A percentile compares a stretch with the other conserved stretches of the same genome.
Evolutionary conservation across 2,797 vertebrate species (phyloP).

Genomic region (Eospalax fontanierii): DNA sequence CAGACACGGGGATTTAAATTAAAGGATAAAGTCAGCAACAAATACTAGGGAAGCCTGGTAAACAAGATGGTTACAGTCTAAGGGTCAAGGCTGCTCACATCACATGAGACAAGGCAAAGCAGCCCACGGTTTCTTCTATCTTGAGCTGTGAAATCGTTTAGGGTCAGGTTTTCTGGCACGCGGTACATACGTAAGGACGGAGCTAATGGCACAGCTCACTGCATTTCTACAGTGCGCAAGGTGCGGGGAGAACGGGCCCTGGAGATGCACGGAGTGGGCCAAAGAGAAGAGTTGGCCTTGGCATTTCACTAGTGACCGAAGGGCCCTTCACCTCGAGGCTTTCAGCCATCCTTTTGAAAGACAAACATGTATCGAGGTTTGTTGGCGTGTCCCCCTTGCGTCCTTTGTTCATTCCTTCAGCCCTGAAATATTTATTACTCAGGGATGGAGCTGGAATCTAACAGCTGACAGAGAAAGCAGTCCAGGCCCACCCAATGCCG

Average conservation of each 20-base stretch:
- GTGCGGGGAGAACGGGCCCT: neutral
- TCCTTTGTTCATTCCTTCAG: conserved; percentile 15
- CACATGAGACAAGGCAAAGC: neutral
- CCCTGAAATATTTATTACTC: neutral
- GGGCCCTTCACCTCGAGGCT: too few species aligned
- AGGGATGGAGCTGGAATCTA: neutral
- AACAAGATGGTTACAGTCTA: neutral
- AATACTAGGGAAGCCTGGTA: neutral
- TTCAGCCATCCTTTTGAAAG: too few species aligned
- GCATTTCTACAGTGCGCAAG: neutral
- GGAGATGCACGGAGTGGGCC: too few species aligned
- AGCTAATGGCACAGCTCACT: neutral
- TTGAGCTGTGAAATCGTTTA: conserved; percentile 32
- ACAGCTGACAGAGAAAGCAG: neutral
- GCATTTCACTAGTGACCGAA: too few species aligned
- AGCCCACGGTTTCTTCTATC: neutral
- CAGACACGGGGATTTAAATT: neutral
- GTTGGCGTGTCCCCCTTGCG: neutral
- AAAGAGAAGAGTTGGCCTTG: too few species aligned
- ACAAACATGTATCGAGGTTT: neutral
- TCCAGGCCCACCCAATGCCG: neutral
- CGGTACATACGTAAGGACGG: neutral
- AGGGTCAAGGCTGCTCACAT: neutral
- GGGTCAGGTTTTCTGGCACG: neutral
- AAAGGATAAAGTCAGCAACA: conserved; percentile 13